Conservation (phyloP, 1,140 invertebrate species). For the Listronotus bonariensis region DNA sequence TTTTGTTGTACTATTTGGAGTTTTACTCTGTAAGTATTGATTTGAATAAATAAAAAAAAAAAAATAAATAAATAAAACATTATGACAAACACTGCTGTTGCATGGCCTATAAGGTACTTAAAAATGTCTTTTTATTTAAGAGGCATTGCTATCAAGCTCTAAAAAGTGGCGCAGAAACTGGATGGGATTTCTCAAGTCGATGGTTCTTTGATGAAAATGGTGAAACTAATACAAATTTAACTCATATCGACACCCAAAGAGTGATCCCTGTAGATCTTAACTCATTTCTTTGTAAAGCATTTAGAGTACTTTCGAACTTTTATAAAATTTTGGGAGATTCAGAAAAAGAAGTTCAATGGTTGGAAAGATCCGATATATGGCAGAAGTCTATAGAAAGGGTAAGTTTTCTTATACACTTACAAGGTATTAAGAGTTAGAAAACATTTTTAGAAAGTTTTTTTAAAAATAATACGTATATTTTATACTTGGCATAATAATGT, state of each 20-base stretch:
- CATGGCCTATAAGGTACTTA: no score
- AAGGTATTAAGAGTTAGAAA: no score
- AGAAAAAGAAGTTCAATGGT: conserved; percentile 53
- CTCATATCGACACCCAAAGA: conserved; percentile 64
- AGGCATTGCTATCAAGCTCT: conserved; percentile 68
- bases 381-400: conserved; percentile 50
- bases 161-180: conserved; percentile 81
- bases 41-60: no score
- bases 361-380: conserved; percentile 53
- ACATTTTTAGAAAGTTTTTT: background rate
- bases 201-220: conserved; percentile 72
- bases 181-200: conserved; percentile 85
- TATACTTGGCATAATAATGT: no score
- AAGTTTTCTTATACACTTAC: conserved; percentile 60
- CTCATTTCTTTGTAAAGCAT: conserved; percentile 72
- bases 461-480: no score
- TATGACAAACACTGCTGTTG: no score
- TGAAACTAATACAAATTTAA: conserved; percentile 60
- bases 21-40: no score
- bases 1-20: no score
- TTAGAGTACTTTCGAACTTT: conserved; percentile 62
- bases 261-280: conserved; percentile 88
- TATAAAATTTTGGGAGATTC: conserved; percentile 59
- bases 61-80: no score
- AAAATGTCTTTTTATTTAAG: conserved; percentile 51